Conservation (phyloP, 2,888 invertebrate genomes). For the Agrochola lychnidis region DNA sequence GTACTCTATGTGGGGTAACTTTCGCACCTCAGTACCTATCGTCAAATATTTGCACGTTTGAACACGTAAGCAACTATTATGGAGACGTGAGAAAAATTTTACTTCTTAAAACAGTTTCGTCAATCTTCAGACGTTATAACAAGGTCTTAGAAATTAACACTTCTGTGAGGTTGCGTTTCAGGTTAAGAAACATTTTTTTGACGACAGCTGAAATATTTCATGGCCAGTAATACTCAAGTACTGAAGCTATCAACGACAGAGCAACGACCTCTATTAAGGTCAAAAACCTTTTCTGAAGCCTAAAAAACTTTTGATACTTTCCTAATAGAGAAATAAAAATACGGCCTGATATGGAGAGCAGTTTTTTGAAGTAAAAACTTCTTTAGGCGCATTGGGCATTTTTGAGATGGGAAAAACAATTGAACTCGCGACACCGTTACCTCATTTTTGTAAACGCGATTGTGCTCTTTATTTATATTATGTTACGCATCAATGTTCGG, state of each 20-base stretch:
- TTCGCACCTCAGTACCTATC: background rate
- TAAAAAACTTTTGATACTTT: background rate
- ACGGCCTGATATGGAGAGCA: too few species aligned
- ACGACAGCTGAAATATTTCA: conserved; percentile 32
- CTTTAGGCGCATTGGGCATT: too few species aligned
- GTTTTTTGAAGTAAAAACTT: too few species aligned
- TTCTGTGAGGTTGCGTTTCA: background rate
- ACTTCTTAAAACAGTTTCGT: background rate
- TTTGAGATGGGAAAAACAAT: too few species aligned
- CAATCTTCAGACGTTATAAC: background rate
- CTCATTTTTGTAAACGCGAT: too few species aligned
- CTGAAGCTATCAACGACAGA: conserved; percentile 19
- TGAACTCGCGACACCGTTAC: too few species aligned
- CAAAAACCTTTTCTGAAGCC: background rate
- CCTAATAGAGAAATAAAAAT: background rate
- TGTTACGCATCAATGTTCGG: too few species aligned
- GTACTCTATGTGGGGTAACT: background rate
- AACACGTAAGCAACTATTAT: background rate
- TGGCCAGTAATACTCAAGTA: background rate
- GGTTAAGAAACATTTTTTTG: conserved; percentile 7
- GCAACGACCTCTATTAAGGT: conserved; percentile 29
- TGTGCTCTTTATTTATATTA: too few species aligned
- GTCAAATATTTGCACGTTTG: background rate
- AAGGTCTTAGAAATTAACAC: conserved; percentile 40
- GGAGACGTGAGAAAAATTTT: background rate